Evolutionary conservation across 2,888 invertebrate species (phyloP).

Genomic region (Antitype chi): DNA sequence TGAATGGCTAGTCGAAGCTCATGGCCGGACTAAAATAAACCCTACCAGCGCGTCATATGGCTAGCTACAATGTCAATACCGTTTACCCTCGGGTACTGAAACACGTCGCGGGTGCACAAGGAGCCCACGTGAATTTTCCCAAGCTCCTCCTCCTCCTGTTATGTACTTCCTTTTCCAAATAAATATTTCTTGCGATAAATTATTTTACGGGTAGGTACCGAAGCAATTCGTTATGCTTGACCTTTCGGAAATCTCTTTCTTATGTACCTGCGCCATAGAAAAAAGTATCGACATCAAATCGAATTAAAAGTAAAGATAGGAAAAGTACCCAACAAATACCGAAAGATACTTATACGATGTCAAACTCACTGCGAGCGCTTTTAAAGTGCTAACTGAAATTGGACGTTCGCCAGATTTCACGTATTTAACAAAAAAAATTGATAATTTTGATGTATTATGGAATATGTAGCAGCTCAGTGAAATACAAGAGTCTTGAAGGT

Average conservation of each 20-base stretch:
- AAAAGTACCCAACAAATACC: neutral
- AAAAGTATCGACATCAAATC: neutral
- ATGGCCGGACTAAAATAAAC: slow-evolving; percentile 86
- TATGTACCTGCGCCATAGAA: neutral
- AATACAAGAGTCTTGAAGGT: slow-evolving; percentile 37
- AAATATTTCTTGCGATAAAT: neutral
- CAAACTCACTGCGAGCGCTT: slow-evolving; percentile 22
- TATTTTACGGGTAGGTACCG: no score
- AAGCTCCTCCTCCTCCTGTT: slow-evolving; percentile 6
- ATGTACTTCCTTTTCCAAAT: neutral
- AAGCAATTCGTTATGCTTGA: neutral
- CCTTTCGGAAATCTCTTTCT: neutral
- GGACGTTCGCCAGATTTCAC: slow-evolving; percentile 47
- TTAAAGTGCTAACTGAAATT: slow-evolving; percentile 42
- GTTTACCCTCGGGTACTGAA: slow-evolving; percentile 64
- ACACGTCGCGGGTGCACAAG: slow-evolving; percentile 19
- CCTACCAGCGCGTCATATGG: slow-evolving; percentile 74
- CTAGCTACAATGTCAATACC: slow-evolving; percentile 83
- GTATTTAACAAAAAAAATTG: slow-evolving; percentile 45
- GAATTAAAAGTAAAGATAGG: neutral
- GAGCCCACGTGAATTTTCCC: neutral
- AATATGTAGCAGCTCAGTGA: slow-evolving; percentile 25
- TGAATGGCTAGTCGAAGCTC: slow-evolving; percentile 81
- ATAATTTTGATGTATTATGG: slow-evolving; percentile 35
- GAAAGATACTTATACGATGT: slow-evolving; percentile 23